These are phyloP conservation scores for Dendrophyllia cribrosa DNA, from an alignment of 64 coral and sea anemone genomes.

Conservation along the genomic window DNA sequence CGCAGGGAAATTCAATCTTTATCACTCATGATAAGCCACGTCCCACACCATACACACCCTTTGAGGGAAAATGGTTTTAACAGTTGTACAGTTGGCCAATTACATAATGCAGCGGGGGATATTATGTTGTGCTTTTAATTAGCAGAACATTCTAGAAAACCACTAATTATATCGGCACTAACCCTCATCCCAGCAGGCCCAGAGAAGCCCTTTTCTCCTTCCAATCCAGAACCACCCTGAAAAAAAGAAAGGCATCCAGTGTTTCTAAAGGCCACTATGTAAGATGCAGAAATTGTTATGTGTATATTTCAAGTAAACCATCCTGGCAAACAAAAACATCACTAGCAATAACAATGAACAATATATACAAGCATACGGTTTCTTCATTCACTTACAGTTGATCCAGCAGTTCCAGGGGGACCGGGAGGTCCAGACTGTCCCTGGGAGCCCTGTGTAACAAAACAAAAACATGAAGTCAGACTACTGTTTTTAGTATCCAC, in stretches of 20 bases:
- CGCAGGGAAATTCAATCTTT: too few species aligned
- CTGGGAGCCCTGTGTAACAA: slow-evolving; percentile 31
- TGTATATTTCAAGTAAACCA: too few species aligned
- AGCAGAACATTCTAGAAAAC: too few species aligned
- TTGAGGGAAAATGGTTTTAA: too few species aligned
- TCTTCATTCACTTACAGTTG: not conserved
- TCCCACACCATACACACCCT: too few species aligned
- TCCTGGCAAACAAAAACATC: too few species aligned
- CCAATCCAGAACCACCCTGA: not conserved
- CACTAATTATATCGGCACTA: not conserved
- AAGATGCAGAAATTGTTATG: not conserved
- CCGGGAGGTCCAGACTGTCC: slow-evolving; percentile 27
- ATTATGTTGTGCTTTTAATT: too few species aligned
- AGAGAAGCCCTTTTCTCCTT: slow-evolving; percentile 18
- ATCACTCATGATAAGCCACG: too few species aligned
- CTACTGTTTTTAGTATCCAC: not conserved
- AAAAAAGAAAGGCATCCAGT: not conserved
- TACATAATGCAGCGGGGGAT: too few species aligned
- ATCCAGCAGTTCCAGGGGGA: slow-evolving; percentile 16
- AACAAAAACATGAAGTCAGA: not conserved
- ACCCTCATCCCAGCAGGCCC: slow-evolving; percentile 27
- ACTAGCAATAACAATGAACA: too few species aligned
- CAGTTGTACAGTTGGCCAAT: too few species aligned
- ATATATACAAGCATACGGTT: not conserved
- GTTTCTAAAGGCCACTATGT: not conserved